phyloP scores from a whole-genome alignment of 2,797 vertebrate species.

The Champsocephalus esox region DNA sequence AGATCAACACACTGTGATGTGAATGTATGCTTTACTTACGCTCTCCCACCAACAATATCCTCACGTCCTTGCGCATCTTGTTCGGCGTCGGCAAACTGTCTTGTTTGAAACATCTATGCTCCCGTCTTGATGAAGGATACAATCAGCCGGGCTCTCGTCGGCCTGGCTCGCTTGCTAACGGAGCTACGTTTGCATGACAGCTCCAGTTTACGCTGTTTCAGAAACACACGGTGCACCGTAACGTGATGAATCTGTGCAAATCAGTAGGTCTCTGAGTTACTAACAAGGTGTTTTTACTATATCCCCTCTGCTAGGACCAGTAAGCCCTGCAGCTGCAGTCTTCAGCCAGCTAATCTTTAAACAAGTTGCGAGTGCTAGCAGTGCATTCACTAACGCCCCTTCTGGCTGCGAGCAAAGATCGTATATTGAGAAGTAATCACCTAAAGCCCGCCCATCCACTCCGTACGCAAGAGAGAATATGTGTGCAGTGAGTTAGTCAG shows the following conservation, averaged over 20 bases:
- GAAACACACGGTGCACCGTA: background rate
- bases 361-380: conserved; percentile 14
- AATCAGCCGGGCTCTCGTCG: conserved; percentile 45
- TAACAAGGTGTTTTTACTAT: background rate
- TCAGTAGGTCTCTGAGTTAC: background rate
- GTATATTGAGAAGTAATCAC: background rate
- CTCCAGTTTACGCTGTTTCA: conserved; percentile 12
- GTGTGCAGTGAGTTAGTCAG: background rate
- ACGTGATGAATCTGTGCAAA: background rate
- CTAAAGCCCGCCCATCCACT: background rate
- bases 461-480: rapidly evolving
- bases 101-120: conserved; percentile 64
- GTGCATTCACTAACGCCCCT: conserved; percentile 60
- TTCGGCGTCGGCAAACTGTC: conserved; percentile 30
- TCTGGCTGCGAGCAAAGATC: conserved; percentile 55
- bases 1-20: background rate
- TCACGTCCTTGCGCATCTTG: conserved; percentile 95
- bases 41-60: conserved; percentile 94
- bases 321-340: background rate
- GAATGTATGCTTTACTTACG: conserved; percentile 84
- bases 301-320: background rate
- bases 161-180: conserved; percentile 55
- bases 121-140: conserved; percentile 57
- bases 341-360: conserved; percentile 27
- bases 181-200: conserved; percentile 67